Evolutionary conservation across 2,888 invertebrate genomes (phyloP), one percentile per base, ranked within the genome.

Genomic region (Apamea epomidion): DNA sequence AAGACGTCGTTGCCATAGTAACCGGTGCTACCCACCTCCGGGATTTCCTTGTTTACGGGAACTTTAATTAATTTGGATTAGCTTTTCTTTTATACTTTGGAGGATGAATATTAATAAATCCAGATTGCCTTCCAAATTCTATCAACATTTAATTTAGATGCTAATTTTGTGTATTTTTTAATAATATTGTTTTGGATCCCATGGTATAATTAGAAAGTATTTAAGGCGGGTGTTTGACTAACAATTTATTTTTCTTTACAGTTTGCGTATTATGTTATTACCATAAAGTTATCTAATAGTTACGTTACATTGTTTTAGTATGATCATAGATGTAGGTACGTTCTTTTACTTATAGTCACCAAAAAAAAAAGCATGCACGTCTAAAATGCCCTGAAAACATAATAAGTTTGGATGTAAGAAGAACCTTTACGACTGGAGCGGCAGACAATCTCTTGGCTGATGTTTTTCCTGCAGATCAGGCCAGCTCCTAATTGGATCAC

Each of bases 81-180:
- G 78, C 76, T 84, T 86, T 88, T 78, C 80, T 88, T 84, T 86
- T 83, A 76, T 76, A 85, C 75, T 88, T 89, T 67, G 65, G 74
- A 84, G 79, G 75, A 90, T 90, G 90, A 89, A 90, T 89, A 88
- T 90, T 88, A 88, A 88, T 85, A 89, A 88, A 82, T 89, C 80
- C 83, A 76, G 76, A 83, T 84, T 85, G 82, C 80, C 69, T 88
- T 83, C 25, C 32, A 85, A 88, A 82, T 88, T 88, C 80, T 83
- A 83, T 89, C 79, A 85, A 85, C 83, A 81, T 90, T 89, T 89
- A 83, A 89, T 89, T 87, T 90, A 88, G 79, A 89, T 89, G 88
- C 83, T 74, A 89, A 89, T 89, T 88, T 79, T 83, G 68, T 88
- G 62, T 78, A 74, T 86, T 86, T 86, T 86, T 79, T 58, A 72